Percentiles rank a stretch among this genome's conserved stretches.
Conservation (phyloP, 2,113 vertebrate species). For the Pogonocichla stellata region DNA sequence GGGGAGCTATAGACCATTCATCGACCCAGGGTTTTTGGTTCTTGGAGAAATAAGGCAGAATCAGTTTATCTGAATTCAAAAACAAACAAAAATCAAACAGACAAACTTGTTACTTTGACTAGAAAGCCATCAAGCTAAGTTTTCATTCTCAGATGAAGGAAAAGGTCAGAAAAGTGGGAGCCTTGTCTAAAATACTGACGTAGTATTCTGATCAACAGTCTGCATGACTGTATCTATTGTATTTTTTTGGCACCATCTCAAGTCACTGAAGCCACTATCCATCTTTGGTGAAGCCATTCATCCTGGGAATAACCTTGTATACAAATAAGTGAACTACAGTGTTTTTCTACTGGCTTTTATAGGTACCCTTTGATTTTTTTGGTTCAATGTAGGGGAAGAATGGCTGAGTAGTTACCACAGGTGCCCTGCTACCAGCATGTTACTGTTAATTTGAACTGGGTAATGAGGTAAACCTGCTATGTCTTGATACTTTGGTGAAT, state of each 20-base stretch:
- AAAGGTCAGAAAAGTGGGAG: background rate
- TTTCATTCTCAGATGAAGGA: background rate
- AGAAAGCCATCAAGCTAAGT: background rate
- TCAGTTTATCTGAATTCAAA: background rate
- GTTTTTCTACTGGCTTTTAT: background rate
- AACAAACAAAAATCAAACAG: too few species aligned
- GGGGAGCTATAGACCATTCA: background rate
- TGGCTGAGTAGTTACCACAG: background rate
- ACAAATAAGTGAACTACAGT: background rate
- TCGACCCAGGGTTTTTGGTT: background rate
- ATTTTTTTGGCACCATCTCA: background rate
- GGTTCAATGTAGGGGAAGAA: background rate
- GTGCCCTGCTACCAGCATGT: background rate
- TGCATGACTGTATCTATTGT: background rate
- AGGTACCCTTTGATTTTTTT: background rate
- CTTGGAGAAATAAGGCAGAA: background rate
- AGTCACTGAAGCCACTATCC: background rate
- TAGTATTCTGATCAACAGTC: background rate
- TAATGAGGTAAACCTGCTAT: background rate
- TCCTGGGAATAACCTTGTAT: background rate
- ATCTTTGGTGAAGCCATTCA: background rate
- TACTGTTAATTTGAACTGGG: background rate
- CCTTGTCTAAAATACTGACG: background rate
- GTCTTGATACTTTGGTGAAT: background rate
- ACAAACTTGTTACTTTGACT: background rate